These are phyloP conservation scores for Exaiptasia diaphana DNA, from an alignment of 64 coral and sea anemone species.

Conservation along the genomic window DNA sequence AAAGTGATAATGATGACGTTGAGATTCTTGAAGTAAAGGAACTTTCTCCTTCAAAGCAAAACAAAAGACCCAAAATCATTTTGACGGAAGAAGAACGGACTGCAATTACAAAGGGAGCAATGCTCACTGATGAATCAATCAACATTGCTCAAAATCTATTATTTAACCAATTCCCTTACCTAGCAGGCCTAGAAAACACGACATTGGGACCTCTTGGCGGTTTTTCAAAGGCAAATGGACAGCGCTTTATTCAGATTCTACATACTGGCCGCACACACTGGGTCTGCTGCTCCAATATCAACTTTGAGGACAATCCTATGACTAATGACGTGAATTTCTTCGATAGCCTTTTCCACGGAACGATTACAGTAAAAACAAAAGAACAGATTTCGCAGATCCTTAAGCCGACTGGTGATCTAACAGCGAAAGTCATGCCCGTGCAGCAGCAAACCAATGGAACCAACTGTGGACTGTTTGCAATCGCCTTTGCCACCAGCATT, in stretches of 20 bases:
- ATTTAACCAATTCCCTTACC: not conserved
- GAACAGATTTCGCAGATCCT: constrained; percentile 8
- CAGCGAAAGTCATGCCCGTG: not conserved
- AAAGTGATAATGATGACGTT: not conserved
- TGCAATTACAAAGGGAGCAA: not conserved
- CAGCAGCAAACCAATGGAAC: constrained; percentile 45
- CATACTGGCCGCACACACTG: constrained; percentile 44
- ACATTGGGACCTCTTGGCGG: not conserved
- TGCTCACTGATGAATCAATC: constrained; percentile 28
- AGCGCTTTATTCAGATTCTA: constrained; percentile 34
- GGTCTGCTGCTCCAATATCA: constrained; percentile 26
- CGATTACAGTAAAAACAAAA: not conserved
- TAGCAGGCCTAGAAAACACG: constrained; percentile 40
- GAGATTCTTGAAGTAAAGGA: not conserved
- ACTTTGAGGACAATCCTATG: not conserved
- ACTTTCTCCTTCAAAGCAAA: not conserved
- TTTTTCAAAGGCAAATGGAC: not conserved
- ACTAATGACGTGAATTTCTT: not conserved
- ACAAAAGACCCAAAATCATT: not conserved
- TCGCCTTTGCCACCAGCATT: constrained; percentile 53
- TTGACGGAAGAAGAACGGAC: not conserved
- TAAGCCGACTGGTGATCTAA: not conserved
- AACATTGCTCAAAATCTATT: constrained; percentile 27
- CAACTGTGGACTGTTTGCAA: constrained; percentile 68
- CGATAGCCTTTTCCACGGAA: constrained; percentile 14